These are phyloP conservation scores for Ascidia mentula DNA, from an alignment of 23 tunicate species.

Conservation along the genomic window DNA sequence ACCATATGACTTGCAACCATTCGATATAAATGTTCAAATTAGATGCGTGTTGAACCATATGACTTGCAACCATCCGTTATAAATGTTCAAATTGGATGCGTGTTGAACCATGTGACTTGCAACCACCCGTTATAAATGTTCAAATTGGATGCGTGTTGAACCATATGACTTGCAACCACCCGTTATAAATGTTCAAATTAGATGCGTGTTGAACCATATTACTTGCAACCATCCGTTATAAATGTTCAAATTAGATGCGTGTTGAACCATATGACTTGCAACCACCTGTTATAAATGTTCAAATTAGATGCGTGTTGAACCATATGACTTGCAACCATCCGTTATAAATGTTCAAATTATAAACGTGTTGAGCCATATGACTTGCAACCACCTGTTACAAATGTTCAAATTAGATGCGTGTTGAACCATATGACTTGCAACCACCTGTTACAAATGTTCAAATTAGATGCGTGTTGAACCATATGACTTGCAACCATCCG, in stretches of 20 bases:
- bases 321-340: slow-evolving; percentile 14
- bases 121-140: too few species aligned
- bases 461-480: slow-evolving; percentile 20
- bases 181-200: too few species aligned
- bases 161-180: slow-evolving; percentile 10
- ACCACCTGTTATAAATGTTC: too few species aligned
- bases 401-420: too few species aligned
- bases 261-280: neutral
- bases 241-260: too few species aligned
- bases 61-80: slow-evolving; percentile 26
- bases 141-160: slow-evolving; percentile 22
- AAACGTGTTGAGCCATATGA: neutral
- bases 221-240: too few species aligned
- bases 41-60: slow-evolving; percentile 13
- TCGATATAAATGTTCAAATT: too few species aligned
- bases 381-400: too few species aligned
- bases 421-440: slow-evolving; percentile 5
- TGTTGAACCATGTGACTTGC: neutral
- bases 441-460: too few species aligned
- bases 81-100: too few species aligned
- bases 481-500: slow-evolving; percentile 15
- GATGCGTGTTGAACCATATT: slow-evolving; percentile 5
- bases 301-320: slow-evolving; percentile 21
- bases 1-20: slow-evolving; percentile 9
- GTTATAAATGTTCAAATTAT: too few species aligned